Evolutionary conservation across 2,888 invertebrate genomes (phyloP).

Genomic region (Lissocephala sabroskyi): DNA sequence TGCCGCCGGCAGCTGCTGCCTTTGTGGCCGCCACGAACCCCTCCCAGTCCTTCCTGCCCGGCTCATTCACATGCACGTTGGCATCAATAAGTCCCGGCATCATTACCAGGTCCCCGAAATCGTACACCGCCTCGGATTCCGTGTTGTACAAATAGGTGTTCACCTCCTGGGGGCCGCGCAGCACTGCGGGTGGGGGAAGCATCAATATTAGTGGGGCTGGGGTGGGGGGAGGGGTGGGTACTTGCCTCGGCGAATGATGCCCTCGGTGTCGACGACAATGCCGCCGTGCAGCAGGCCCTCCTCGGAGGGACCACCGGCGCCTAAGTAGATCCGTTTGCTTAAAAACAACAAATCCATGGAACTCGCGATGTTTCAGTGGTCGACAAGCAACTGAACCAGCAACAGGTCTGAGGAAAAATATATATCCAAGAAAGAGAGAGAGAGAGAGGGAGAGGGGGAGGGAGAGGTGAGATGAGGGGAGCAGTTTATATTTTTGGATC

Average conservation of each 20-base stretch:
- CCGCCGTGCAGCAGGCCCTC: constrained; percentile 75
- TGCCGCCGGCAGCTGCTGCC: constrained; percentile 82
- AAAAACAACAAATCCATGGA: constrained; percentile 71
- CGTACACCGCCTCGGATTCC: constrained; percentile 75
- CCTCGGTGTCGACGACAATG: constrained; percentile 75
- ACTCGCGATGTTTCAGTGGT: too few species aligned
- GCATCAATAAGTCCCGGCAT: constrained; percentile 83
- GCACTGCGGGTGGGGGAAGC: constrained; percentile 55
- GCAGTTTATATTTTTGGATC: too few species aligned
- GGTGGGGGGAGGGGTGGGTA: too few species aligned
- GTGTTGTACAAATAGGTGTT: constrained; percentile 73
- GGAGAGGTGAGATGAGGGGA: too few species aligned
- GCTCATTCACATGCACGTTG: constrained; percentile 83
- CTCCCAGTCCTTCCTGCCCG: constrained; percentile 82
- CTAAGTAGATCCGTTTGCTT: constrained; percentile 74
- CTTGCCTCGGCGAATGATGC: constrained; percentile 74
- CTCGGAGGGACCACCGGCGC: constrained; percentile 71
- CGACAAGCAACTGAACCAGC: too few species aligned
- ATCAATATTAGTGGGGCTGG: too few species aligned
- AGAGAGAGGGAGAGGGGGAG: not conserved
- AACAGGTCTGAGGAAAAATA: too few species aligned
- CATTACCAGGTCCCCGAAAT: constrained; percentile 74
- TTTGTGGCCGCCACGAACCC: constrained; percentile 81
- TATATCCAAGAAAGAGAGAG: not conserved
- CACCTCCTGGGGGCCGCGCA: constrained; percentile 73